phyloP scores from a whole-genome alignment of 1,140 invertebrate genomes.

The Drosophila tani region DNA sequence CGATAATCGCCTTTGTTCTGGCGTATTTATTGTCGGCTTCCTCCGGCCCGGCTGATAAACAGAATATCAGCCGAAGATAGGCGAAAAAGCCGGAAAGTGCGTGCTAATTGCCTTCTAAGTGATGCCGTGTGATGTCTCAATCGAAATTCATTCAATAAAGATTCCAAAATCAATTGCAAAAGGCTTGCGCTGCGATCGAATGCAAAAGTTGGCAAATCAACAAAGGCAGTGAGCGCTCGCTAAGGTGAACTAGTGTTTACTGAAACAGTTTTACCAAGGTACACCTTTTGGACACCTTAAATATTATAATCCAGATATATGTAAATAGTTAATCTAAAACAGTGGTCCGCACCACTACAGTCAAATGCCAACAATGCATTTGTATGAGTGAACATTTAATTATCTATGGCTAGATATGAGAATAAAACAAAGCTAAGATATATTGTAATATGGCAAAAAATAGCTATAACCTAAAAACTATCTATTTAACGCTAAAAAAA shows the following conservation, averaged over 20 bases:
- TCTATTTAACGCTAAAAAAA: too few relatives aligned
- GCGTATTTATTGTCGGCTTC: slow-evolving; percentile 1
- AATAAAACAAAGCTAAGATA: too few relatives aligned
- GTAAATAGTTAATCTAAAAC: too few relatives aligned
- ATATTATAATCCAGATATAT: too few relatives aligned
- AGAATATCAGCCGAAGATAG: slow-evolving; percentile 16
- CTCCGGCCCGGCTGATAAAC: slow-evolving; percentile 31
- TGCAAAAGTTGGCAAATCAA: not conserved
- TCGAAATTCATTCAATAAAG: slow-evolving; percentile 16
- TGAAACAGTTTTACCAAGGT: too few relatives aligned
- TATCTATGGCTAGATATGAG: too few relatives aligned
- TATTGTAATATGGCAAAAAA: too few relatives aligned
- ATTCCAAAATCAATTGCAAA: slow-evolving; percentile 6
- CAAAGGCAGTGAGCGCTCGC: not conserved
- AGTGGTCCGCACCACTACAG: too few relatives aligned
- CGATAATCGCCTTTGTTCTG: slow-evolving; percentile 42
- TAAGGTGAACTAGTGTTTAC: not conserved
- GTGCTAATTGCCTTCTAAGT: slow-evolving; percentile 32
- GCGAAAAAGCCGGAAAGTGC: slow-evolving; percentile 17
- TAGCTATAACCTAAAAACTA: too few relatives aligned
- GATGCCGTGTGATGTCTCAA: slow-evolving; percentile 9
- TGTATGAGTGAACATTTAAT: too few relatives aligned
- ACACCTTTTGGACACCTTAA: too few relatives aligned
- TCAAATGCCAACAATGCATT: too few relatives aligned
- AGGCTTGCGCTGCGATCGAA: not conserved